Percentiles rank a stretch among this genome's conserved stretches.
Conservation (phyloP, 2,888 invertebrate species). For the Euzetes globulus region DNA sequence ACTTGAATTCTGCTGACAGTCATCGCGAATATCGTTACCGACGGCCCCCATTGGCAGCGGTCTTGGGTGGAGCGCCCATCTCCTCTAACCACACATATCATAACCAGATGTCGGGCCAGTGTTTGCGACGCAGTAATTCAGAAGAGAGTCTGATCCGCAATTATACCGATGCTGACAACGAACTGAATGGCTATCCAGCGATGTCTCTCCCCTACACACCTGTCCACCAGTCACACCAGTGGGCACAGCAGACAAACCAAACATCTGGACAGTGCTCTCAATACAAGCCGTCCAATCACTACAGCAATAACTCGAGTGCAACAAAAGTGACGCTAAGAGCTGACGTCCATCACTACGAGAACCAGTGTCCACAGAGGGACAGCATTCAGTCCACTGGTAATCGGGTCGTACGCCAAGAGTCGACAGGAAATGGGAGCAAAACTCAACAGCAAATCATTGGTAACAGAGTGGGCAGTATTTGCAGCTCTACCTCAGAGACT, state of each 20-base stretch:
- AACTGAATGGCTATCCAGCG: neutral
- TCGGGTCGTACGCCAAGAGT: neutral
- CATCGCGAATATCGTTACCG: constrained; percentile 26
- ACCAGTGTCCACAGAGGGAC: constrained; percentile 38
- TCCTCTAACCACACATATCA: neutral
- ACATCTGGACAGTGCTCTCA: neutral
- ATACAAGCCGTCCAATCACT: neutral
- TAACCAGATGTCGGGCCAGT: neutral
- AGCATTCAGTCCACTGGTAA: constrained; percentile 37
- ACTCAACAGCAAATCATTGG: neutral
- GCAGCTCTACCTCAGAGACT: constrained; percentile 40
- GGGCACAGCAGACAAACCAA: neutral
- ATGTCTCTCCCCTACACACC: neutral
- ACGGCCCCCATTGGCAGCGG: constrained; percentile 26
- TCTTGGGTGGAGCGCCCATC: constrained; percentile 13
- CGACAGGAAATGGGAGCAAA: neutral
- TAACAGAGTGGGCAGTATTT: constrained; percentile 40
- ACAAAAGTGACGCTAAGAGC: constrained; percentile 17
- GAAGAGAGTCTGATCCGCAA: constrained; percentile 46
- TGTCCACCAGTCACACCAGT: constrained; percentile 2
- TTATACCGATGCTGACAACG: constrained; percentile 38
- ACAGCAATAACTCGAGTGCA: neutral
- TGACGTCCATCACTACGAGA: constrained; percentile 16
- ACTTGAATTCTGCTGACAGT: neutral
- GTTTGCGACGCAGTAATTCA: constrained; percentile 48